Evolutionary conservation across 2,113 vertebrate genomes (phyloP), one percentile per base, ranked within the genome.

Genomic region (Vicugna pacos): DNA sequence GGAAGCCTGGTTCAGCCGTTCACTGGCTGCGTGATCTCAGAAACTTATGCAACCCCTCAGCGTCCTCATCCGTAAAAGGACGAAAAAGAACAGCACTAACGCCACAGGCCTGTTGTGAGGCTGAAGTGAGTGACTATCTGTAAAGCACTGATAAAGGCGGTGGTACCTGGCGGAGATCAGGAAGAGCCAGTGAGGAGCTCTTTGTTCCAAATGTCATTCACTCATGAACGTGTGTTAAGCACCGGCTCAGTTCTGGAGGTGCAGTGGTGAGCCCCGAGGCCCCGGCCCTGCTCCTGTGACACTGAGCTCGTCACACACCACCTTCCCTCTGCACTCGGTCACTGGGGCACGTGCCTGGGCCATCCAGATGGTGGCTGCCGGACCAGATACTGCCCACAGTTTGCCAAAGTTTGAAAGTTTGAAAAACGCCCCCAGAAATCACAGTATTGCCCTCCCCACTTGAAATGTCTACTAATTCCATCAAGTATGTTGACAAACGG

Each of bases 401-500:
- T 56, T 75, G 5, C 12, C 9, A 24, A 83, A 15, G 8, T 13
- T 24, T 0, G 4, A 24, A 24, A 26, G 42, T 76, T 17, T 42
- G 50, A 12, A 35, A 35, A 58, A 12, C 30, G 16, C 12, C 20
- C 28, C 62, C 32, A 7, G 30, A 58, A 64, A 35, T 42, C 9
- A 20, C 60, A 60, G 22, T 8, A 46, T 1, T 1, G 22, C 75
- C 65, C 14, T 22, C 46, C 46, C 5, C 6, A 30, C 22, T 2
- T 8, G 5, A 12, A 12, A 14, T 0, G 28, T 26, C 42, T 32
- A 19, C 73, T 20, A 22, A 64, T n/a, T 12, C 30, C 1, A 6
- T 1, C 0, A 6, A 14, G n/a, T 2, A 0, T 35, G 13, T 0
- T 3, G 3, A 28, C 52, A 77, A 8, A 22, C 0, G n/a, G n/a